phyloP scores from a whole-genome alignment of 2,888 invertebrate genomes.

The Dioctria rufipes region DNA sequence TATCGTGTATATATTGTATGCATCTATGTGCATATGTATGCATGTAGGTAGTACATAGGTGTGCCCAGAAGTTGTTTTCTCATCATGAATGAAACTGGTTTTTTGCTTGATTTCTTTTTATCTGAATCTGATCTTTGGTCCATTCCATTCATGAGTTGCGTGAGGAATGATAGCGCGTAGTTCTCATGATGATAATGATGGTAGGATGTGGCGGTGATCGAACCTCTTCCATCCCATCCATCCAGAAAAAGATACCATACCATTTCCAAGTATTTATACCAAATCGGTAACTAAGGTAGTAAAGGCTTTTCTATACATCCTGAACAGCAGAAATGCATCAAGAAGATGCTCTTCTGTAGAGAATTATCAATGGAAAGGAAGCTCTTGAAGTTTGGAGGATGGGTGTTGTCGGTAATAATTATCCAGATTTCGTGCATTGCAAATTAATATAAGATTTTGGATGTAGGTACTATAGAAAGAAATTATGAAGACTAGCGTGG shows the following conservation, averaged over 20 bases:
- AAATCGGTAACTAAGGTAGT: not conserved
- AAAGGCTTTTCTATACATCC: not conserved
- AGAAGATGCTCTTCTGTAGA: constrained; percentile 1
- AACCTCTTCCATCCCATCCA: constrained; percentile 3
- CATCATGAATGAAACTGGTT: constrained; percentile 49
- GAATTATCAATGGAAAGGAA: not conserved
- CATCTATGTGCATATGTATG: not conserved
- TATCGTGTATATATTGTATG: not conserved
- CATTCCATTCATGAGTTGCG: constrained; percentile 48
- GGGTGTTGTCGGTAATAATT: constrained; percentile 23
- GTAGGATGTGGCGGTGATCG: constrained; percentile 13
- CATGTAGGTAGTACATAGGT: not conserved
- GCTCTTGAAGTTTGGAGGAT: constrained; percentile 17
- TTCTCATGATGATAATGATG: constrained; percentile 15
- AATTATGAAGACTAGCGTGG: not conserved
- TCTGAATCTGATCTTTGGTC: constrained; percentile 5
- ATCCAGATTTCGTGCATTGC: constrained; percentile 23
- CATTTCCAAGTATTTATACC: not conserved
- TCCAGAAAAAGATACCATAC: not conserved
- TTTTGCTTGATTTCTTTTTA: constrained; percentile 42
- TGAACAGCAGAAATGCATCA: constrained; percentile 16
- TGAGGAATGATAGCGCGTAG: constrained; percentile 25
- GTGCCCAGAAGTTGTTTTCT: constrained; percentile 11
- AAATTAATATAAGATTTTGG: not conserved
- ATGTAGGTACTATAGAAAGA: not conserved